A percentile compares a stretch with the other conserved stretches of the same genome.
phyloP scores from a whole-genome alignment of 2,113 vertebrate species.

The Alouatta palliata region DNA sequence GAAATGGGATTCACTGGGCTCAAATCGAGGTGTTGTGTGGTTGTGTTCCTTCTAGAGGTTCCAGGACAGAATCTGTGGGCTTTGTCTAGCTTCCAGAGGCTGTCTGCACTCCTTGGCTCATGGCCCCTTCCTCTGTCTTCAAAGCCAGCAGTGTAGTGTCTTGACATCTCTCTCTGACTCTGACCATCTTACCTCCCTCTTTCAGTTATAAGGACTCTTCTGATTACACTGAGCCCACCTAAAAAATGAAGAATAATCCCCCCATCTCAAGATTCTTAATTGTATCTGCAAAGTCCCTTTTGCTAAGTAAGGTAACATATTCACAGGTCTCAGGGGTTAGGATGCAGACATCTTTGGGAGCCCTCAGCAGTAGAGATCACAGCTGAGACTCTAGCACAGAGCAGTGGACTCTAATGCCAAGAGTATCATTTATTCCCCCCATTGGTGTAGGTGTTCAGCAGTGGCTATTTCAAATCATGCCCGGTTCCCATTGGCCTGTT shows the following conservation, averaged over 20 bases:
- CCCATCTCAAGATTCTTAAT: not conserved
- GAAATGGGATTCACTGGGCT: not conserved
- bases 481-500: not conserved
- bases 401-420: not conserved
- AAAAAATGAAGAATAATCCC: not conserved
- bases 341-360: not conserved
- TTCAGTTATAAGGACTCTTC: not conserved
- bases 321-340: not conserved
- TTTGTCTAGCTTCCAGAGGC: not conserved
- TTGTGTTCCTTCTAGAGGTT: not conserved
- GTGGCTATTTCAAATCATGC: not conserved
- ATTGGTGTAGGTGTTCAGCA: not conserved
- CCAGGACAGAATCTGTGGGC: not conserved
- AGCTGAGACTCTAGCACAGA: not conserved
- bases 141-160: not conserved
- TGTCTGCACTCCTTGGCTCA: not conserved
- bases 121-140: not conserved
- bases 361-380: not conserved
- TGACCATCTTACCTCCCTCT: not conserved
- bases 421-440: not conserved
- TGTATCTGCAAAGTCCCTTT: not conserved
- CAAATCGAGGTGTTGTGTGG: not conserved
- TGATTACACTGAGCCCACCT: not conserved
- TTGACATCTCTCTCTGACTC: not conserved
- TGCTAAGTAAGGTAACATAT: not conserved